phyloP scores from a whole-genome alignment of 2,888 invertebrate genomes.

The Drosophila algonquin region DNA sequence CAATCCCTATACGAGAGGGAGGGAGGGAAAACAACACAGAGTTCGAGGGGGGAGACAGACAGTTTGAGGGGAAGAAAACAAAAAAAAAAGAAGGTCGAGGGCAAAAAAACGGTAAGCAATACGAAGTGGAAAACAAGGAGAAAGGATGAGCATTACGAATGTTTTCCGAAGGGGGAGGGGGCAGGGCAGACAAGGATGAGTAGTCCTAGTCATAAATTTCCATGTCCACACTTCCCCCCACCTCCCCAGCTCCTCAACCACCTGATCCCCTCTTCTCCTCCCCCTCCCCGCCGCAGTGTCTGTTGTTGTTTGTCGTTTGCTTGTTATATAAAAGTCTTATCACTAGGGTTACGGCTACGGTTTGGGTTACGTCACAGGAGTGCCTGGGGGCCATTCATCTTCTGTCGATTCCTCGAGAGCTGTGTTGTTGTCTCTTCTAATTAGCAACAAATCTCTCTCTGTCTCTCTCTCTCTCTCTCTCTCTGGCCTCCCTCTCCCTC shows the following conservation, averaged over 20 bases:
- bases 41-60: too few relatives aligned
- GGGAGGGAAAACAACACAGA: background rate
- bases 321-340: conserved; percentile 62
- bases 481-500: background rate
- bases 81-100: background rate
- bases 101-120: background rate
- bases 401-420: conserved; percentile 45
- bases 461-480: conserved; percentile 5
- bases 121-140: background rate
- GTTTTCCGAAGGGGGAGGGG: background rate
- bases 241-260: background rate
- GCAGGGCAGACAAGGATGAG: conserved; percentile 32
- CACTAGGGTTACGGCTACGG: conserved; percentile 47
- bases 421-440: conserved; percentile 48
- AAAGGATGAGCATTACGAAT: background rate
- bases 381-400: conserved; percentile 28
- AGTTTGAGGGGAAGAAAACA: background rate
- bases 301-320: conserved; percentile 44
- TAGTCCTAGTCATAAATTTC: conserved; percentile 60
- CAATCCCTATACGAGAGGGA: conserved; percentile 10
- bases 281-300: background rate
- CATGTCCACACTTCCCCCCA: conserved; percentile 33
- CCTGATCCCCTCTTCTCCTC: background rate
- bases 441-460: conserved; percentile 53
- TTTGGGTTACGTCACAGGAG: background rate